A percentile compares a stretch with the other conserved stretches of the same genome.
These are phyloP conservation scores for Cacatua alba DNA, from an alignment of 2,113 vertebrate genomes.

Conservation along the genomic window DNA sequence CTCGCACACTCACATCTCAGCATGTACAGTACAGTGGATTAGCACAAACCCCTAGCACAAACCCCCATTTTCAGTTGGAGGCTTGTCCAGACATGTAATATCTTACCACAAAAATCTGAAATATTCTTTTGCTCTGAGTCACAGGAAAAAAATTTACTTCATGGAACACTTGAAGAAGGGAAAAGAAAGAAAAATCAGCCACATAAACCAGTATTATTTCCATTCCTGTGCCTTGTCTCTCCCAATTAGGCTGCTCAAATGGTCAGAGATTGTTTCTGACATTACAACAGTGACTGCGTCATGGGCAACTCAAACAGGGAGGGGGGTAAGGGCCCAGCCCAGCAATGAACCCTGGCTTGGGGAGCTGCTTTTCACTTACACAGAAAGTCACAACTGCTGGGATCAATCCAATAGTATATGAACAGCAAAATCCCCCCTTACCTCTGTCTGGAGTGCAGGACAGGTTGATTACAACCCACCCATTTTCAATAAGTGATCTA, in stretches of 20 bases:
- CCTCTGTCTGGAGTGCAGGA: not conserved
- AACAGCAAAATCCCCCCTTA: not conserved
- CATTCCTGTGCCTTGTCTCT: not conserved
- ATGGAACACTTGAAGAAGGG: not conserved
- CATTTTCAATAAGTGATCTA: not conserved
- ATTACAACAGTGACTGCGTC: not conserved
- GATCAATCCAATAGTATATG: not conserved
- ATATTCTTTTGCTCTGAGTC: slow-evolving; percentile 8
- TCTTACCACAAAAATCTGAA: slow-evolving; percentile 4
- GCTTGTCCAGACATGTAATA: slow-evolving; percentile 6
- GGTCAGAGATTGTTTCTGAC: not conserved
- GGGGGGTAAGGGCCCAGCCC: rapidly evolving
- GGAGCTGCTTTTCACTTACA: not conserved
- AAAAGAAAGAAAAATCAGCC: not conserved
- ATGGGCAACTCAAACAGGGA: not conserved
- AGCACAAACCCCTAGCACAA: not conserved
- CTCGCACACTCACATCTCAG: not conserved
- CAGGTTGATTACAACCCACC: not conserved
- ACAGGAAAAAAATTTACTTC: not conserved
- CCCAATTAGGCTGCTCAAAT: not conserved
- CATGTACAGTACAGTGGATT: not conserved
- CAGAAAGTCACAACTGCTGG: not conserved
- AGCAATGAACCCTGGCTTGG: not conserved
- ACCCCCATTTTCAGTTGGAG: not conserved
- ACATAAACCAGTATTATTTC: not conserved